Base-by-base conservation (phyloP, 2,888 invertebrate species). In the Xiphydria camelus region DNA sequence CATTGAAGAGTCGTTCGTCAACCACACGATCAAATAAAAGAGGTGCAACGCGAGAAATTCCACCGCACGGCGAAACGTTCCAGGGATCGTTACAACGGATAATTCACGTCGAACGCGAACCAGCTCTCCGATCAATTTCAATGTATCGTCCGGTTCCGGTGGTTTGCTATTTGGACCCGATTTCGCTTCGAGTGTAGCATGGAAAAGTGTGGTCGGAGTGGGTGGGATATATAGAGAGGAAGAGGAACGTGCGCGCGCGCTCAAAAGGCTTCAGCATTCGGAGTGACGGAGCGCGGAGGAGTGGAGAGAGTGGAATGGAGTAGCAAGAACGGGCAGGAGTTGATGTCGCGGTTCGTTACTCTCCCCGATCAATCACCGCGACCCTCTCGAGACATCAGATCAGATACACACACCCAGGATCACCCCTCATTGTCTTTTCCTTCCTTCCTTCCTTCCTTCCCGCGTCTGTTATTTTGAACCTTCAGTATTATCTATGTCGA, bases 311-410 rank as follows among this genome's bases (percentile, higher is more conserved):
- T 4, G 10, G 10, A 26, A 14, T 26, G 10, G 4, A 26, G 26
- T 26, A 14, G 26, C 26, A n/a, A n/a, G 26, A 26, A 26, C 42
- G 49, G 41, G 46, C 48, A 51, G 42, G 42, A 45, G 44, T 51
- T 43, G 53, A 53, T 55, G 55, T 55, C 53, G 46, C 55, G 55
- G 49, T 55, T 55, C 55, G 55, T 55, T 55, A 55, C 55, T 49
- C 47, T 43, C 47, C 29, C 41, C 51, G 53, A 55, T 55, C 55
- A 55, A 55, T 55, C 55, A 55, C 51, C 19, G 44, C 38, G 47
- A 49, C 53, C 53, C 49, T 49, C 43, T 40, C 38, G n/a, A 20
- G 21, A 21, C 48, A 15, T 43, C 33, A 7, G 26, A 26, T 26
- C 26, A 10, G 26, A 26, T 26, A 10, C 26, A 26, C 26, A 26